A percentile compares a stretch with the other conserved stretches of the same genome.
Evolutionary conservation across 1,140 invertebrate species (phyloP).

Genomic region (Eciton burchellii): DNA sequence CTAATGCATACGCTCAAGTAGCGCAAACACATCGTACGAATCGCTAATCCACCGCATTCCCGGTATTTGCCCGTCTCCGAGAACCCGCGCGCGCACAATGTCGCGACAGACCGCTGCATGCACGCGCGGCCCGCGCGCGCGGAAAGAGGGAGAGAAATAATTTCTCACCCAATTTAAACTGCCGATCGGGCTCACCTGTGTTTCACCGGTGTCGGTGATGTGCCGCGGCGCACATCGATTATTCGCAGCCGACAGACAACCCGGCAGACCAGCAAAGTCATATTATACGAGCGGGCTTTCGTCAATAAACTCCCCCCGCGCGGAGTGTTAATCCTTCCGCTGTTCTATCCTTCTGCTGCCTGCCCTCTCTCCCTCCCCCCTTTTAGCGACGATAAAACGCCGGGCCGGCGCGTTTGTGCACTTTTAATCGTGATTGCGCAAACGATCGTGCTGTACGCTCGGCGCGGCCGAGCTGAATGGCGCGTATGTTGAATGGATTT

Average conservation of each 20-base stretch:
- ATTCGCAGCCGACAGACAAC: slow-evolving; percentile 78
- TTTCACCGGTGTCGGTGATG: slow-evolving; percentile 77
- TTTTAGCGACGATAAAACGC: slow-evolving; percentile 44
- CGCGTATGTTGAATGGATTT: slow-evolving; percentile 18
- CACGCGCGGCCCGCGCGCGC: too few relatives aligned
- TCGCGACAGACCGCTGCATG: slow-evolving; percentile 20
- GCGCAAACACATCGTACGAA: slow-evolving; percentile 46
- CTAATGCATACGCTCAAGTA: slow-evolving; percentile 26
- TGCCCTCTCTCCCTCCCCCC: neutral
- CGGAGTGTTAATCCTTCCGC: slow-evolving; percentile 66
- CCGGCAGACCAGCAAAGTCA: slow-evolving; percentile 76
- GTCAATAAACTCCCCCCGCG: slow-evolving; percentile 66
- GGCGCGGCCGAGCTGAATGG: slow-evolving; percentile 35
- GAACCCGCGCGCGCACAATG: slow-evolving; percentile 39
- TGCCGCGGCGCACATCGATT: slow-evolving; percentile 79
- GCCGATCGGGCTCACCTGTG: slow-evolving; percentile 78
- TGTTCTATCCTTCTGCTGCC: neutral
- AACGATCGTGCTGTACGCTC: slow-evolving; percentile 30
- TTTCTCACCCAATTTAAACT: slow-evolving; percentile 83
- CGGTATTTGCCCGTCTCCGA: slow-evolving; percentile 60
- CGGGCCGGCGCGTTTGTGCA: slow-evolving; percentile 51
- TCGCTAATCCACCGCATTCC: slow-evolving; percentile 48
- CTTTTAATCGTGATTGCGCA: slow-evolving; percentile 64
- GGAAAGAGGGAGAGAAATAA: slow-evolving; percentile 74
- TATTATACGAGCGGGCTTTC: slow-evolving; percentile 79